These are phyloP conservation scores for Penaeus indicus DNA, from an alignment of 1,140 invertebrate genomes.

Conservation along the genomic window DNA sequence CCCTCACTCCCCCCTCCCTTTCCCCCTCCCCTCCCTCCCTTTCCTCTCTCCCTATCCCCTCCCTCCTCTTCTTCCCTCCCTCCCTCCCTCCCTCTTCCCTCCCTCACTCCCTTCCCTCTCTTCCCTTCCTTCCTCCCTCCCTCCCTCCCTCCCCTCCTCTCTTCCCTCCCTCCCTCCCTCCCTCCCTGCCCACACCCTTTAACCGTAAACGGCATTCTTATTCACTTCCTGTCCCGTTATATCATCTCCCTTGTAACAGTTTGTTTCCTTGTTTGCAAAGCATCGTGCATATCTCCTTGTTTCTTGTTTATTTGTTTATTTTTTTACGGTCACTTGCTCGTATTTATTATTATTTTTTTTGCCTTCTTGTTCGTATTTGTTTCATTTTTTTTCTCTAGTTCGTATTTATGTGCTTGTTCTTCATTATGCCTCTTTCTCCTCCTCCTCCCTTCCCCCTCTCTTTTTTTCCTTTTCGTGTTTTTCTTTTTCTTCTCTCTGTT, in stretches of 20 bases:
- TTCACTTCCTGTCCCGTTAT: not conserved
- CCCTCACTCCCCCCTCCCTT: not conserved
- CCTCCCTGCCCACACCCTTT: not conserved
- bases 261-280: not conserved
- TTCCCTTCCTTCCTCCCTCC: not conserved
- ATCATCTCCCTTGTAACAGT: not conserved
- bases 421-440: too few species aligned
- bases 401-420: too few species aligned
- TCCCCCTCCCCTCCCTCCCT: not conserved
- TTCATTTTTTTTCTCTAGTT: too few species aligned
- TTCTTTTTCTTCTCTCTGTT: not conserved
- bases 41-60: slow-evolving; percentile 23
- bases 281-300: too few species aligned
- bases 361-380: too few species aligned
- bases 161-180: not conserved
- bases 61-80: not conserved
- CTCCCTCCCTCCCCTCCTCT: not conserved
- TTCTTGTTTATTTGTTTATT: too few species aligned
- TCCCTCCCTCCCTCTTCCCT: not conserved
- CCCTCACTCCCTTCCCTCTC: not conserved
- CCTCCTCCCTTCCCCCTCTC: too few species aligned
- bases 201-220: not conserved
- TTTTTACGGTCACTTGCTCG: too few species aligned
- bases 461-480: too few species aligned
- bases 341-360: too few species aligned